These are phyloP conservation scores for Cyanoderma ruficeps DNA, from an alignment of 2,113 vertebrate species.

Conservation along the genomic window DNA sequence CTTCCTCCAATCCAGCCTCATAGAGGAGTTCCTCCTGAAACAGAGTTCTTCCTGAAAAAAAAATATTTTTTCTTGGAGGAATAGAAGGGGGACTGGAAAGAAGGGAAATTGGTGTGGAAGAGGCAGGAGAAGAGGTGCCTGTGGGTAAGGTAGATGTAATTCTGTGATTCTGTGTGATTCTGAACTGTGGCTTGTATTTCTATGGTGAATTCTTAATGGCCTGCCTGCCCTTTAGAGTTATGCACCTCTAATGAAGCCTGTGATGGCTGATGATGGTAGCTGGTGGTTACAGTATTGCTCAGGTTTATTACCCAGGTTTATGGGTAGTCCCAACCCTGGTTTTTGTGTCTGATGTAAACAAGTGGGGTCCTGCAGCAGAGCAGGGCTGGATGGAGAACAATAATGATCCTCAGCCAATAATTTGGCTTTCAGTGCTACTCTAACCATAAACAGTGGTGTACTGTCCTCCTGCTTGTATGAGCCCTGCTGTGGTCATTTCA, in stretches of 20 bases:
- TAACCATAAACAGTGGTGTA: background rate
- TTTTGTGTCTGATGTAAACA: background rate
- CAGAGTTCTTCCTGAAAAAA: background rate
- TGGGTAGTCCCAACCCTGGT: background rate
- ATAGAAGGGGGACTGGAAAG: background rate
- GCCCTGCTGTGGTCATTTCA: background rate
- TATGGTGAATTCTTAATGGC: background rate
- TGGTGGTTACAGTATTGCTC: background rate
- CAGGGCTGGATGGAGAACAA: background rate
- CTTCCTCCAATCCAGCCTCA: background rate
- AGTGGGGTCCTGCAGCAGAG: background rate
- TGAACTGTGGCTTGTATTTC: background rate
- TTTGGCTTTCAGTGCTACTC: background rate
- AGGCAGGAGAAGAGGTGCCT: background rate
- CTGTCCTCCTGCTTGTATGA: background rate
- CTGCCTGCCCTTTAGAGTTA: background rate
- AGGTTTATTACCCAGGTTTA: accelerated
- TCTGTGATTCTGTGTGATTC: too few relatives aligned
- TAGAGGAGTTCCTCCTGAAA: background rate
- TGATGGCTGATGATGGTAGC: background rate
- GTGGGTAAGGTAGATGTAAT: background rate
- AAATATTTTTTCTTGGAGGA: background rate
- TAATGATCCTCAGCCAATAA: background rate
- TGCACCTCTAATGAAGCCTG: background rate
- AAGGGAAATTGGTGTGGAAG: background rate